These are phyloP conservation scores for Lasioglossum marginatum DNA, from an alignment of 2,888 invertebrate species.

Conservation along the genomic window DNA sequence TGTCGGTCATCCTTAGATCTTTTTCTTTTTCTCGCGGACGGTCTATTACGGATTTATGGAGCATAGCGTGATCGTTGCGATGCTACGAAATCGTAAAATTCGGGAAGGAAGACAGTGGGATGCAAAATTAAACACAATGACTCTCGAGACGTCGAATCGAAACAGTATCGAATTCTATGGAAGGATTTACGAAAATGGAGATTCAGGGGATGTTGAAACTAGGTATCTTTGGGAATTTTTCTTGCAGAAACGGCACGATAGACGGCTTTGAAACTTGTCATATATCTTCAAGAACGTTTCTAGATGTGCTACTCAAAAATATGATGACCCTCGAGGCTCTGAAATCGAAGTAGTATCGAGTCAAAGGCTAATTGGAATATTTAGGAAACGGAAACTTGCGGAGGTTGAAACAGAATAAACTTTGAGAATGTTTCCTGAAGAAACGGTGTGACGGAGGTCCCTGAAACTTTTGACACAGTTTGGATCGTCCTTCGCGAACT, in stretches of 20 bases:
- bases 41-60: conserved; percentile 13
- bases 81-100: background rate
- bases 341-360: too few species aligned
- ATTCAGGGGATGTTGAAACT: background rate
- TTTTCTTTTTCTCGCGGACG: background rate
- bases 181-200: background rate
- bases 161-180: background rate
- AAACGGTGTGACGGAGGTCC: background rate
- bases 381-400: too few species aligned
- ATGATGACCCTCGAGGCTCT: too few species aligned
- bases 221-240: background rate
- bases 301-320: too few species aligned
- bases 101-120: background rate
- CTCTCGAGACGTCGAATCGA: background rate
- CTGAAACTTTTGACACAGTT: background rate
- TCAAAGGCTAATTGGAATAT: too few species aligned
- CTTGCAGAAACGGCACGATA: too few species aligned
- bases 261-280: too few species aligned
- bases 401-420: too few species aligned
- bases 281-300: too few species aligned
- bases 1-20: conserved; percentile 34
- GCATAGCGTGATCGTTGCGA: background rate
- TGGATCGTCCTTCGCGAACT: background rate
- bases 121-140: background rate
- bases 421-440: background rate